These are phyloP conservation scores for Metalampra italica DNA, from an alignment of 2,888 invertebrate species.

Conservation along the genomic window DNA sequence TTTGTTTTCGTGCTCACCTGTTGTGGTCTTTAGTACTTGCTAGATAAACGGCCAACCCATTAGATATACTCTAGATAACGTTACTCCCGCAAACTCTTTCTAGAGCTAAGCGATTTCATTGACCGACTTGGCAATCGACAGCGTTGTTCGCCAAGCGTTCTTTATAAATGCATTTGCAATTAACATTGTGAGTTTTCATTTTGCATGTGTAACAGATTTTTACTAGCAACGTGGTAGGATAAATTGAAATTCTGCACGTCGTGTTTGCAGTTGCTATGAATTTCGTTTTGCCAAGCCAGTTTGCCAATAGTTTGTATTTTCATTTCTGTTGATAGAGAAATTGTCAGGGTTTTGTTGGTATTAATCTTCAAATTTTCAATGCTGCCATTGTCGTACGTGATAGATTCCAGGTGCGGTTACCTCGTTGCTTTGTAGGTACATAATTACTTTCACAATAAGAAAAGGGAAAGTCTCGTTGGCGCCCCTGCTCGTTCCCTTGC, in stretches of 20 bases:
- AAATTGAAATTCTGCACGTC: conserved; percentile 37
- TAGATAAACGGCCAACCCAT: conserved; percentile 33
- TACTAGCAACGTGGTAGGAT: conserved; percentile 33
- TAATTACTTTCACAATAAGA: conserved; percentile 76
- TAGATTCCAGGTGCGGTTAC: conserved; percentile 40
- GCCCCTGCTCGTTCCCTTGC: conserved; percentile 72
- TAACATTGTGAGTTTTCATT: conserved; percentile 51
- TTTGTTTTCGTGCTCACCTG: conserved; percentile 52
- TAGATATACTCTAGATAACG: conserved; percentile 31
- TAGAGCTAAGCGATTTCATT: conserved; percentile 33
- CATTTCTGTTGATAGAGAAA: conserved; percentile 4
- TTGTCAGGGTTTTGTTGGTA: no score
- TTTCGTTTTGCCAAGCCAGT: conserved; percentile 30
- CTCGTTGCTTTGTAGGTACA: conserved; percentile 55
- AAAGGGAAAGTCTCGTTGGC: conserved; percentile 71
- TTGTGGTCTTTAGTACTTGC: conserved; percentile 37
- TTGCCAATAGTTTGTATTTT: conserved; percentile 15
- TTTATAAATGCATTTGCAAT: conserved; percentile 49
- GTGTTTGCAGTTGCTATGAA: conserved; percentile 31
- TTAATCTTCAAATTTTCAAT: no score
- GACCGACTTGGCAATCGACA: conserved; percentile 42
- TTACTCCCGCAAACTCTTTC: conserved; percentile 24
- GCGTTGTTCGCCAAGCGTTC: conserved; percentile 30
- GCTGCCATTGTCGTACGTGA: neutral
- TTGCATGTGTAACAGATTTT: conserved; percentile 51